Evolutionary conservation across 2,797 vertebrate species (phyloP).

Genomic region (Limnodromus scolopaceus): DNA sequence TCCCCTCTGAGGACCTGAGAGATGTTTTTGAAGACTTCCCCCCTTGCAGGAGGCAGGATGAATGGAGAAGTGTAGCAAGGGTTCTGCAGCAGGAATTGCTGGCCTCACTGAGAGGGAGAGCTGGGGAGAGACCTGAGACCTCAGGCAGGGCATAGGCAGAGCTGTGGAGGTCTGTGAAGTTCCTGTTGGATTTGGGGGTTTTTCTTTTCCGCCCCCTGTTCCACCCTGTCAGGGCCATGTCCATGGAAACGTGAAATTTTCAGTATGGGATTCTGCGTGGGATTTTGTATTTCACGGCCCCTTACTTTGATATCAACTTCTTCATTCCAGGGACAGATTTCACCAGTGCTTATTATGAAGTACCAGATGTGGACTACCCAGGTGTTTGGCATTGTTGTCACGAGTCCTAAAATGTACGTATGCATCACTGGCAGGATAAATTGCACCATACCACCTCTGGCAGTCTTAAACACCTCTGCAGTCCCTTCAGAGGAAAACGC

Average conservation of each 20-base stretch:
- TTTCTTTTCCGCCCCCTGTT: background rate
- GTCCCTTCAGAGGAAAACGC: background rate
- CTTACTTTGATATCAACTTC: background rate
- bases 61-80: background rate
- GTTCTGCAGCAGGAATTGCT: background rate
- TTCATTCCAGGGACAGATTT: background rate
- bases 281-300: background rate
- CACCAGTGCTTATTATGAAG: background rate
- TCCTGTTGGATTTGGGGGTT: background rate
- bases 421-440: background rate
- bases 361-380: background rate
- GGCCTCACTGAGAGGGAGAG: fast-evolving
- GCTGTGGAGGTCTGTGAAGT: background rate
- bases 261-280: background rate
- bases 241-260: background rate
- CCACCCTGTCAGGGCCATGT: background rate
- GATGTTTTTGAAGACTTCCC: background rate
- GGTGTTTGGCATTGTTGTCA: background rate
- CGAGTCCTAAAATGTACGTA: background rate
- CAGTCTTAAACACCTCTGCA: background rate
- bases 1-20: background rate
- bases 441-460: background rate
- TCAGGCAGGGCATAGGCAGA: background rate
- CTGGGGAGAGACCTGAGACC: fast-evolving
- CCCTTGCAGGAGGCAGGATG: background rate